A percentile compares a stretch with the other conserved stretches of the same genome.
phyloP scores from a whole-genome alignment of 2,888 invertebrate species.

The Agrochola lychnidis region DNA sequence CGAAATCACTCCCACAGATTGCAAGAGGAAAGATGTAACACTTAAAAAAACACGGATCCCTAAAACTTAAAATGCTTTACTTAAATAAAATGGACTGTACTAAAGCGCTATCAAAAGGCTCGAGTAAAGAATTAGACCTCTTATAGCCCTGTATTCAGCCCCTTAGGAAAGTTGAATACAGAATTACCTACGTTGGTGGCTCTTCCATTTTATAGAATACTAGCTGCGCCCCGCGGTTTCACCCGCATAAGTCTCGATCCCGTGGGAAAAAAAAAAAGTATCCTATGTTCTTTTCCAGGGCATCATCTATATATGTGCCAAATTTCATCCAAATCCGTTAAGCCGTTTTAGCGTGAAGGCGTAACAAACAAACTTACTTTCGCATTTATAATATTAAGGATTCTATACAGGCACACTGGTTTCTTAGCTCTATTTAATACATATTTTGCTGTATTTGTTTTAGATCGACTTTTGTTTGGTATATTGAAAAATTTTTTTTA shows the following conservation, averaged over 20 bases:
- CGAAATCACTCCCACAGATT: too few species aligned
- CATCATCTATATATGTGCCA: too few species aligned
- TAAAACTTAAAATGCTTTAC: constrained; percentile 14
- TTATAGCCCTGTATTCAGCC: constrained; percentile 20
- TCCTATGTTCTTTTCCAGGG: too few species aligned
- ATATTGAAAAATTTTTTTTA: too few species aligned
- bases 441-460: background rate
- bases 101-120: constrained; percentile 39
- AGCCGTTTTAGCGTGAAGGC: too few species aligned
- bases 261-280: too few species aligned
- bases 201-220: constrained; percentile 27
- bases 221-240: too few species aligned
- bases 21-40: too few species aligned
- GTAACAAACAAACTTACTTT: too few species aligned
- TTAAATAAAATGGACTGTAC: constrained; percentile 22
- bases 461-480: background rate
- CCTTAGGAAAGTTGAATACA: constrained; percentile 34
- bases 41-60: background rate
- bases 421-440: background rate
- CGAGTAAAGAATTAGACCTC: constrained; percentile 45
- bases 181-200: constrained; percentile 15
- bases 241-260: too few species aligned
- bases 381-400: too few species aligned
- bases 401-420: background rate
- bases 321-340: too few species aligned